These are phyloP conservation scores for Enteromius radiatus DNA, from an alignment of 2,797 vertebrate genomes.

Conservation along the genomic window DNA sequence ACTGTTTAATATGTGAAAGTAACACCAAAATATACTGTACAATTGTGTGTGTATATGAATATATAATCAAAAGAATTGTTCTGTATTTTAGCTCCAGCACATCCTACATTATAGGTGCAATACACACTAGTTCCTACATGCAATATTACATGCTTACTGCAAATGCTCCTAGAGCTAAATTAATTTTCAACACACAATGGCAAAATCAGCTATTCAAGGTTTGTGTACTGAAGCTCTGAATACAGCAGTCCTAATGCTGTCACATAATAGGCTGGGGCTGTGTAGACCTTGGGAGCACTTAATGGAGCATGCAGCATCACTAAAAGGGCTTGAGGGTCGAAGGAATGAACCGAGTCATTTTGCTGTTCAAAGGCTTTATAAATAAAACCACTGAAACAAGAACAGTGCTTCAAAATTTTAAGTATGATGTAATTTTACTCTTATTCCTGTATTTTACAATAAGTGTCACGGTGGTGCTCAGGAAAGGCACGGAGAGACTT, in stretches of 20 bases:
- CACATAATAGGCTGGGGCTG: not conserved
- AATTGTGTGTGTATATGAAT: not conserved
- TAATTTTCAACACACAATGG: not conserved
- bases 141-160: not conserved
- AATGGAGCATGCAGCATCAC: constrained; percentile 20
- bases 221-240: not conserved
- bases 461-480: no score
- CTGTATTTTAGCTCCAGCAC: not conserved
- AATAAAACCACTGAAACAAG: not conserved
- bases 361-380: not conserved
- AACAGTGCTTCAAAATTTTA: not conserved
- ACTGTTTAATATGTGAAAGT: not conserved
- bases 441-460: not conserved
- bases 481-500: no score
- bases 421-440: not conserved
- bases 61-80: not conserved
- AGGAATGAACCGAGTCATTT: not conserved
- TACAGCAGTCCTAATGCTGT: not conserved
- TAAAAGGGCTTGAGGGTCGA: constrained; percentile 19
- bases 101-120: not conserved
- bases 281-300: constrained; percentile 25
- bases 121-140: no score
- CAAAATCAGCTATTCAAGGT: not conserved
- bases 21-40: not conserved
- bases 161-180: not conserved